Base-by-base conservation (phyloP, 2,113 vertebrate species). In the Anhinga anhinga region DNA sequence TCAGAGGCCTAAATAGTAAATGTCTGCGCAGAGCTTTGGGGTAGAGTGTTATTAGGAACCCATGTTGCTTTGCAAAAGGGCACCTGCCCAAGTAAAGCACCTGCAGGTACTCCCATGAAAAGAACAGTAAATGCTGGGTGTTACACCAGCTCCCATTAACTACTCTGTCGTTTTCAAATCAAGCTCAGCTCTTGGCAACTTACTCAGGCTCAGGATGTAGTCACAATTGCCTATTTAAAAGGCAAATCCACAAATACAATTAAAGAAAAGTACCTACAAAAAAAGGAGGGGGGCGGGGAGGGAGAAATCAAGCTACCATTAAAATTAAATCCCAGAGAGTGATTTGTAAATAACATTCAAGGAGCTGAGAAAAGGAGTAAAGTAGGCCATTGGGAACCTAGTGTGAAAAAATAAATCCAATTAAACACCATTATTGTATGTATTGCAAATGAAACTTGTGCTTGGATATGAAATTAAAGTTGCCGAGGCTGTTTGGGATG, bases 291-390 rank as follows among this genome's bases (percentile, higher is more conserved):
- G 85, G 11, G 93, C 80, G 11, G 14, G 4, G 70, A 44, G 95
- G 89, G 90, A 94, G 96, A 98, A 98, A 98, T 94, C 95, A 98
- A 98, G 93, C 95, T 97, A 97, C 96, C 96, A 97, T 98, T 98
- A 95, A 98, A 98, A 98, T 98, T 97, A 98, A 98, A 98, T 98
- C 98, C 96, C 96, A 95, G 94, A 95, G 96, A 98, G 86, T 98
- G 97, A 98, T 98, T 98, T 97, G 96, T 98, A 98, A 98, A 98
- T 97, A 98, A 98, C 85, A 94, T 95, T 98, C 97, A 98, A 98
- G 96, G 90, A 98, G 78, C 93, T 96, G 93, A 97, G 94, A 88
- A 97, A 97, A 97, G 96, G 72, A 94, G 83, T 96, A 98, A 98
- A 98, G 92, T 97, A 98, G 96, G 86, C 98, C 97, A 97, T 93